Base-by-base conservation (phyloP, 1,140 invertebrate species). In the Drosophila saltans region DNA sequence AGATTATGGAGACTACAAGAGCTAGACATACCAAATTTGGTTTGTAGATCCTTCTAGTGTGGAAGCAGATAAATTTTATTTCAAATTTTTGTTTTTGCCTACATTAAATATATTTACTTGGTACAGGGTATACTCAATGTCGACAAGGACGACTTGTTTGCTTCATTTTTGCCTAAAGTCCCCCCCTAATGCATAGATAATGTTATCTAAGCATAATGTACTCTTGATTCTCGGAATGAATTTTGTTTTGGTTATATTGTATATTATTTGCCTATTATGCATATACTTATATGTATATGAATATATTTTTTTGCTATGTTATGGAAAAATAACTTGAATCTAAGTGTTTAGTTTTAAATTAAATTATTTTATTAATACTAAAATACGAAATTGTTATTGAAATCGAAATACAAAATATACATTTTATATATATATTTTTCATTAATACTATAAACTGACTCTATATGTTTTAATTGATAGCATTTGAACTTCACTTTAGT, bases 341-440 rank as follows among this genome's bases (percentile, higher is more conserved):
- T 52, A 52, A 52, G 45, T 52, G 45, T 52, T 52, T 52, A 52
- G 45, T 52, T 52, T 52, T 26, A 52, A 52, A 52, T 52, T 52
- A 52, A 52, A 52, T 52, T 52, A 52, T 52, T 52, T 52, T 26
- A 52, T 26, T 52, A 24, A 52, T 52, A 52, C 45, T 52, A 9
- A 52, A 52, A 52, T 52, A 52, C 26, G 45, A 52, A 52, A 52
- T 52, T 52, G 45, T 52, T 52, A 52, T 52, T 52, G 45, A 52
- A 52, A 52, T 52, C 45, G 45, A 52, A 52, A 52, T 26, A 52
- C 45, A 52, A 41, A 58, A 58, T 58, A 39, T 58, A 58, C 56
- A 58, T 58, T 33, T 58, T 58, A 58, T 39, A 33, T 52, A 52
- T 52, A 52, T 52, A 52, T 52, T 52, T 52, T 52, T 52, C 45